Evolutionary conservation across 2,113 vertebrate species (phyloP).

Genomic region (Onychorhynchus coronatus): DNA sequence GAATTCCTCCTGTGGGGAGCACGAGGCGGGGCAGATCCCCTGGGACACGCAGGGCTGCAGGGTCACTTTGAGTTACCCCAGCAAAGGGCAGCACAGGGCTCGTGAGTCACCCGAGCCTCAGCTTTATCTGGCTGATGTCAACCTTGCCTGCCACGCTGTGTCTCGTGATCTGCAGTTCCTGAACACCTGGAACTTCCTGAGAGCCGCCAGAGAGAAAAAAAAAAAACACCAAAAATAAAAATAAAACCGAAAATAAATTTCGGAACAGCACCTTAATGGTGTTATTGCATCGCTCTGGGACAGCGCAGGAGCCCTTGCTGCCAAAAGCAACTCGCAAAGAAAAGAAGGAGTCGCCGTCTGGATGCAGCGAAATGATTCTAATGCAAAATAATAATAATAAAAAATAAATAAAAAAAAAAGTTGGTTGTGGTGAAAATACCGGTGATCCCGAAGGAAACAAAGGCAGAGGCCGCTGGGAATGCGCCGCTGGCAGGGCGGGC

Average conservation of each 20-base stretch:
- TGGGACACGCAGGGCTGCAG: no score
- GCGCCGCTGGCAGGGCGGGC: accelerated
- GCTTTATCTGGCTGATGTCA: not conserved
- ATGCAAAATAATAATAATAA: no score
- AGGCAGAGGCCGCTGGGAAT: accelerated
- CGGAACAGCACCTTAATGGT: not conserved
- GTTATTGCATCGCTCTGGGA: no score
- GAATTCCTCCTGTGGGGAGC: not conserved
- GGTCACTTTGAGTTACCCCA: not conserved
- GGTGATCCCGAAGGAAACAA: not conserved
- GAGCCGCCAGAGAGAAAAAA: not conserved
- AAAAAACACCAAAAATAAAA: no score
- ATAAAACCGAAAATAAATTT: accelerated
- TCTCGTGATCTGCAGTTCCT: not conserved
- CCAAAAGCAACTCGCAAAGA: not conserved
- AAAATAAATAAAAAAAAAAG: no score
- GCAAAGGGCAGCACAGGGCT: accelerated
- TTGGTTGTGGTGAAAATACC: not conserved
- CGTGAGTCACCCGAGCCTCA: not conserved
- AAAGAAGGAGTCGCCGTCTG: not conserved
- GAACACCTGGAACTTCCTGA: not conserved
- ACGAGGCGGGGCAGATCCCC: not conserved
- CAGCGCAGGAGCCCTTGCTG: accelerated
- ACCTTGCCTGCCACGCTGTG: not conserved
- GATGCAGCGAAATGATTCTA: not conserved